These are phyloP conservation scores for Condylostylus longicornis DNA, from an alignment of 1,140 invertebrate species.

Conservation along the genomic window DNA sequence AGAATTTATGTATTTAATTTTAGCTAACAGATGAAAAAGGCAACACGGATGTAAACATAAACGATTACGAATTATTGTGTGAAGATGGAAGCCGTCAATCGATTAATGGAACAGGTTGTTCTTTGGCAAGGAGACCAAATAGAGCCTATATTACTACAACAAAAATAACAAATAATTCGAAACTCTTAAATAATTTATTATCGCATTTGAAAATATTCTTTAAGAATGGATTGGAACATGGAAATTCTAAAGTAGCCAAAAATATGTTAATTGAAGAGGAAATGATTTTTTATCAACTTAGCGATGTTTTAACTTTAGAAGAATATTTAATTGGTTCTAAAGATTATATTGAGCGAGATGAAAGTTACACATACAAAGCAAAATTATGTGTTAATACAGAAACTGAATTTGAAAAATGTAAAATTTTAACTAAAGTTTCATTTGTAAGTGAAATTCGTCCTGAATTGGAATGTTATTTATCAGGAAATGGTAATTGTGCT, in stretches of 20 bases:
- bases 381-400: constrained; percentile 46
- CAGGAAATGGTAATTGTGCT: constrained; percentile 48
- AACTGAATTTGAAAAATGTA: constrained; percentile 48
- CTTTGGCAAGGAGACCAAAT: constrained; percentile 68
- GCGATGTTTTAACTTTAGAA: constrained; percentile 42
- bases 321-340: constrained; percentile 55
- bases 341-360: constrained; percentile 55
- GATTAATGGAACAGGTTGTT: constrained; percentile 49
- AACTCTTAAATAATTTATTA: constrained; percentile 26
- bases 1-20: too few relatives aligned
- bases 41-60: constrained; percentile 37
- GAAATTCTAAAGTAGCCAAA: constrained; percentile 21
- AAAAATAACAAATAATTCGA: constrained; percentile 36
- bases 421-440: constrained; percentile 46
- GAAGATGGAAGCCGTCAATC: constrained; percentile 58
- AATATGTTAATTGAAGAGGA: constrained; percentile 41
- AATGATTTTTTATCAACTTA: constrained; percentile 41
- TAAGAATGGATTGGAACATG: constrained; percentile 19
- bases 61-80: constrained; percentile 59
- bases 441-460: constrained; percentile 58
- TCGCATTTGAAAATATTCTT: constrained; percentile 25
- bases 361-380: constrained; percentile 21
- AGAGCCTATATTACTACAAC: constrained; percentile 52
- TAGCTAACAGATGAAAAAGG: too few relatives aligned
- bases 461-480: constrained; percentile 45